Base-by-base conservation (phyloP, 2,797 vertebrate genomes). In the Phataginus tricuspis region DNA sequence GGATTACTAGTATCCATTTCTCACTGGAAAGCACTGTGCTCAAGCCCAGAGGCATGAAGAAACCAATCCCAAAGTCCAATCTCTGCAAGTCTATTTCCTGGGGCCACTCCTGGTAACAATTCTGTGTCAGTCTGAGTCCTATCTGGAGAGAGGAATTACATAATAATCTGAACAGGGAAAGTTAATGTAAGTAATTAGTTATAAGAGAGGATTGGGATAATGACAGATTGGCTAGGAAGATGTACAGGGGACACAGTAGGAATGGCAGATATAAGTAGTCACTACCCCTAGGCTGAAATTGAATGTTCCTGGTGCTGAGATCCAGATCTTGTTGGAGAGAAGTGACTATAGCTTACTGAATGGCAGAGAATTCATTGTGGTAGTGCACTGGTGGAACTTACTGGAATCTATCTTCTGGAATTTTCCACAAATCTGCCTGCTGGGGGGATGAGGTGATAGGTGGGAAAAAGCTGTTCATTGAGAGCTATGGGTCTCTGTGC, bases 401-500 rank as follows among this genome's bases (percentile, higher is more conserved):
- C 39, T 94, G 66, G 59, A 72, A 59, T 45, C 51, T 74, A 45
- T 57, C 19, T 55, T 71, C 34, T 71, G 69, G 63, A 92, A 89
- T 45, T 84, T 75, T 45, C 79, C 93, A 91, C 71, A 93, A 64
- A 74, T 86, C 39, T 96, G n/a, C 57, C 64, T 49, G 27, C 42
- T 79, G 21, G n/a, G 61, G 45, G 25, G 55, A 42, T 42, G 42
- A 42, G 42, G 42, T 42, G 6, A 42, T 42, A 42, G 42, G 42
- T 4, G 6, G 23, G 29, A 64, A 57, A 68, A 93, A 91, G 63
- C 83, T 94, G 69, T 78, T 96, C 31, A 37, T 29, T 45, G 77
- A 83, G 45, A 37, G 49, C 34, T 78, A 23, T 51, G 87, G 91
- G 55, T 37, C 64, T 71, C 68, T 75, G 6, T 59, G 49, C 31